Evolutionary conservation across 2,888 invertebrate genomes (phyloP).

Genomic region (Plagodis dolabraria): DNA sequence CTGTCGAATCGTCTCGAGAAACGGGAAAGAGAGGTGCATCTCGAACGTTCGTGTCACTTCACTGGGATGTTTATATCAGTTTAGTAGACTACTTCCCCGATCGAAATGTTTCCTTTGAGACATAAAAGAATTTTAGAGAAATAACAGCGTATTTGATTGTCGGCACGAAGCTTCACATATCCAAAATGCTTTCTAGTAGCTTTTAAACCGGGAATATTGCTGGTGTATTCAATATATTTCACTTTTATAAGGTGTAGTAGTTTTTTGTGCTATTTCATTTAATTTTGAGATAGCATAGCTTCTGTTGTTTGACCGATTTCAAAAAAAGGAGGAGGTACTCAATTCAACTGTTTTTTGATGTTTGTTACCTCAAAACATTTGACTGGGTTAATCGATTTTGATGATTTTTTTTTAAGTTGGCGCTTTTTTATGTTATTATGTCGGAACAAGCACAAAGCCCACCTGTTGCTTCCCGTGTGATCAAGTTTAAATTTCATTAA

Average conservation of each 20-base stretch:
- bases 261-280: neutral
- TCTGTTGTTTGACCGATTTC: neutral
- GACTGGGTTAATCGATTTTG: no score
- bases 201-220: conserved; percentile 12
- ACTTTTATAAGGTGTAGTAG: neutral
- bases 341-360: no score
- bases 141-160: conserved; percentile 63
- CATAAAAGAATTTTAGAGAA: conserved; percentile 67
- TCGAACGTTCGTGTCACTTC: conserved; percentile 34
- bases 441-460: no score
- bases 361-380: no score
- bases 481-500: no score
- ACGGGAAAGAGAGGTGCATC: conserved; percentile 41
- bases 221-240: conserved; percentile 10
- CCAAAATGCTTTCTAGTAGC: conserved; percentile 28
- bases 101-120: conserved; percentile 63
- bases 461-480: no score
- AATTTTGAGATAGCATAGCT: neutral
- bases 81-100: conserved; percentile 69
- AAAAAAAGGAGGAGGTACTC: no score
- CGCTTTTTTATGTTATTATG: no score
- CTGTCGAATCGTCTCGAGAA: conserved; percentile 52
- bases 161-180: conserved; percentile 32
- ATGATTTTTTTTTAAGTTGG: no score
- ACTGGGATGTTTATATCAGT: conserved; percentile 70